These are phyloP conservation scores for Drosophila neotestacea DNA, from an alignment of 2,888 invertebrate species.

Conservation along the genomic window DNA sequence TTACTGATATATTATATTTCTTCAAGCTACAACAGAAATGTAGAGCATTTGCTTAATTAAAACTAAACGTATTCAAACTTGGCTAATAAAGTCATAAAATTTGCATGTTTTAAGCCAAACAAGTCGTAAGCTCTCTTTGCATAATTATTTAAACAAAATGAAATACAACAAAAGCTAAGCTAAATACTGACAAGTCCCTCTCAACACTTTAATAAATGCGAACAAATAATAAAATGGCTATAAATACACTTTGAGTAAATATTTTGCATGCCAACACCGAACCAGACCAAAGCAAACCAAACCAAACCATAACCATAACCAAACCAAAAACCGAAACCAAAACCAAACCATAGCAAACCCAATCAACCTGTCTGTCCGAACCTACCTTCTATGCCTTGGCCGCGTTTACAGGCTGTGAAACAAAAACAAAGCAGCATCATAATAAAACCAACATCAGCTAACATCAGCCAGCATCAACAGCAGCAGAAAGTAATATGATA, in stretches of 20 bases:
- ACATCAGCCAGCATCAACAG: constrained; percentile 10
- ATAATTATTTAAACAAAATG: constrained; percentile 49
- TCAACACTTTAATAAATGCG: constrained; percentile 47
- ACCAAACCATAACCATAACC: constrained; percentile 19
- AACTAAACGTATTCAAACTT: not conserved
- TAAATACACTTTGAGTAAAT: constrained; percentile 68
- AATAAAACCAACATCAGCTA: constrained; percentile 38
- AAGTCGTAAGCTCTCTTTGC: constrained; percentile 20
- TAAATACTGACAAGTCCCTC: constrained; percentile 26
- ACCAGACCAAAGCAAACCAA: constrained; percentile 12
- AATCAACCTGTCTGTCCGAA: constrained; percentile 19
- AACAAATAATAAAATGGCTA: constrained; percentile 67
- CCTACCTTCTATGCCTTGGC: not conserved
- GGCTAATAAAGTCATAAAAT: constrained; percentile 42
- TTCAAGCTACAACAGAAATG: not conserved
- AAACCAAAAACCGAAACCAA: constrained; percentile 5
- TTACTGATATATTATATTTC: not conserved
- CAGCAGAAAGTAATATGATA: not conserved
- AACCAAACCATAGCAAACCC: constrained; percentile 2
- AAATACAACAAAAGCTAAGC: constrained; percentile 11
- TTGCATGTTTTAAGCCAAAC: constrained; percentile 28
- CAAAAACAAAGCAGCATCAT: constrained; percentile 40
- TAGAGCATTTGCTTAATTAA: not conserved
- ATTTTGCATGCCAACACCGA: constrained; percentile 52
- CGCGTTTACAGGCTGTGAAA: constrained; percentile 18